Base-by-base conservation (phyloP, 2,888 invertebrate species). In the Stramonita haemastoma region DNA sequence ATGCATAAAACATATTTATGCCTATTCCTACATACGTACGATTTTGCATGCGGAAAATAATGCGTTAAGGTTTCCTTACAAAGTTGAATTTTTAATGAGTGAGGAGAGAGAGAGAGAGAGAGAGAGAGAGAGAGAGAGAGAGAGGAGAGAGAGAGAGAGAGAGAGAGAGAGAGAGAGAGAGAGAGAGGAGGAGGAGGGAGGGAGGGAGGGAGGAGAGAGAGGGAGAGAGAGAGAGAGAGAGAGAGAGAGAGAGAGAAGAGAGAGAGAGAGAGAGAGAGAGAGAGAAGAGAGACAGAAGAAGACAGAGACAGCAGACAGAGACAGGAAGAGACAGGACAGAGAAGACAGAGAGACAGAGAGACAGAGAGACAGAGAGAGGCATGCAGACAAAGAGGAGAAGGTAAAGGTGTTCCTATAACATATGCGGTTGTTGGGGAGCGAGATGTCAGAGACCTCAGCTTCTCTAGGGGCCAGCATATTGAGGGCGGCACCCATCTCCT, bases 91-190 rank as follows among this genome's bases (percentile, higher is more conserved):
- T 46, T 46, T 46, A 46, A 46, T 46, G 46, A 46, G 46, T 46
- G 46, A 46, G 46, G 2, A 66, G 66, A 6, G 5, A 66, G 5
- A 66, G 66, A 46, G 46, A 66, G 66, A 66, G 66, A 66, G 66
- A 32, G 56, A 57, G 60, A 32, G 60, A 86, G 86, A 34, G 60
- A 86, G 86, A 66, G 32, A 66, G 60, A 15, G 60, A 57, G 56
- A 46, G 84, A 36, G 32, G 86, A 66, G 34, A 86, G 56, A 66
- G 22, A 57, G 86, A 32, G 60, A 46, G 46, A 57, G 32, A 13
- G 56, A 57, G n/a, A 86, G 86, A 66, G 5, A 66, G 66, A 26
- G 1, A 66, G 66, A 66, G 5, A 66, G 66, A 22, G 1, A 66
- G 66, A 66, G 5, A 66, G 66, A 66, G 5, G 5, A 66, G 66